Evolutionary conservation across 2,797 vertebrate genomes (phyloP).

Genomic region (Amniataba percoides): DNA sequence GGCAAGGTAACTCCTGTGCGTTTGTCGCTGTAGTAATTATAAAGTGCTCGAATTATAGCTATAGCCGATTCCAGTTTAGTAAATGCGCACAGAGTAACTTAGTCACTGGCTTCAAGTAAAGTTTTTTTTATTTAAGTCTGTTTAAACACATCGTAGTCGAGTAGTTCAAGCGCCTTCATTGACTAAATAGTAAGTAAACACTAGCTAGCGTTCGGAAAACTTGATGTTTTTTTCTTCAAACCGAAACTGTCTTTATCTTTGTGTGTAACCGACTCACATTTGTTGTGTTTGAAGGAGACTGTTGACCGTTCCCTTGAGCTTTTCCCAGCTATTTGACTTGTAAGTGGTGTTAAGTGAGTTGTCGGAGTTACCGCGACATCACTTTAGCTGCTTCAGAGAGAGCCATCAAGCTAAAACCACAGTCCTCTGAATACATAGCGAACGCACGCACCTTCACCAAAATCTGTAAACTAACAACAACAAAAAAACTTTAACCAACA

Average conservation of each 20-base stretch:
- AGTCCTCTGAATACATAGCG: not conserved
- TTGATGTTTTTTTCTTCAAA: no score
- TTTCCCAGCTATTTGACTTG: not conserved
- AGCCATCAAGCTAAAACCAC: not conserved
- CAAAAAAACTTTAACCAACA: no score
- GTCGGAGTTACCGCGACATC: no score
- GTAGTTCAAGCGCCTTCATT: not conserved
- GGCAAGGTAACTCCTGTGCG: conserved; percentile 8
- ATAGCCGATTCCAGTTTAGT: fast-evolving
- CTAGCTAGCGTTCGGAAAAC: not conserved
- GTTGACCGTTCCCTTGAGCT: not conserved
- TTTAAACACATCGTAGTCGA: not conserved
- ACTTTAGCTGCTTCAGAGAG: not conserved
- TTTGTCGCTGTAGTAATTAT: no score
- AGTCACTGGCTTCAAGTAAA: not conserved
- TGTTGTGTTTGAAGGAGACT: no score
- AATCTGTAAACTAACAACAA: no score
- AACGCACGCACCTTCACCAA: no score
- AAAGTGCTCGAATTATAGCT: not conserved
- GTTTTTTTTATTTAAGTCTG: not conserved
- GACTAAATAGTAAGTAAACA: not conserved
- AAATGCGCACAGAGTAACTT: not conserved
- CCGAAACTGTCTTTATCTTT: not conserved
- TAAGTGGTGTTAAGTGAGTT: no score
- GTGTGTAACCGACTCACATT: not conserved